Evolutionary conservation across 2,888 invertebrate genomes (phyloP).

Genomic region (Caenorhabditis becei): DNA sequence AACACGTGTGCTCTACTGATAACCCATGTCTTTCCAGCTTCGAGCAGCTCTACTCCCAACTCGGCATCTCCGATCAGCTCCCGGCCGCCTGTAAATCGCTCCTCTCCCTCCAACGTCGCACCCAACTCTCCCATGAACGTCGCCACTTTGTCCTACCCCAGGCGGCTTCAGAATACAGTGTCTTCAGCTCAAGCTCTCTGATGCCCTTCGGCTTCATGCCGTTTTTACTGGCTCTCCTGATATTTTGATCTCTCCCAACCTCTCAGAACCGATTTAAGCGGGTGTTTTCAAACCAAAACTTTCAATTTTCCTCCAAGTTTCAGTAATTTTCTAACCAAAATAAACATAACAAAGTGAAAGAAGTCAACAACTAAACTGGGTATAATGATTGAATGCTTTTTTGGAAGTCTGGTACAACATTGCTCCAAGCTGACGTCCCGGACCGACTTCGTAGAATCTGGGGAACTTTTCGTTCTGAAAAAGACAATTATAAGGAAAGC

Average conservation of each 20-base stretch:
- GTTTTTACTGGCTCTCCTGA: background rate
- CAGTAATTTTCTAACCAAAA: background rate
- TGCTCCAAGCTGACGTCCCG: constrained; percentile 79
- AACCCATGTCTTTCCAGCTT: constrained; percentile 60
- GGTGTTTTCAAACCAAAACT: constrained; percentile 9
- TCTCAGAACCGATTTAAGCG: constrained; percentile 11
- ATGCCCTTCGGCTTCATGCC: background rate
- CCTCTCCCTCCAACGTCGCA: constrained; percentile 63
- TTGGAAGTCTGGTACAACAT: constrained; percentile 78
- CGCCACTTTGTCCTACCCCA: constrained; percentile 53
- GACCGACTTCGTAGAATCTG: constrained; percentile 79
- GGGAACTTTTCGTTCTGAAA: constrained; percentile 77
- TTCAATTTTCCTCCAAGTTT: constrained; percentile 8
- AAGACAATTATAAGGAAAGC: too few species aligned
- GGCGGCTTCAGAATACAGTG: constrained; percentile 56
- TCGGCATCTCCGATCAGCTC: constrained; percentile 72
- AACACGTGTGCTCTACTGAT: background rate
- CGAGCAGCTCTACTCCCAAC: constrained; percentile 73
- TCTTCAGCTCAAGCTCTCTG: constrained; percentile 22
- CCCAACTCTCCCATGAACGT: constrained; percentile 44
- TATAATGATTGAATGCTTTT: constrained; percentile 75
- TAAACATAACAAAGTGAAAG: constrained; percentile 4
- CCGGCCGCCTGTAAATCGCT: constrained; percentile 70
- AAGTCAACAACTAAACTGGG: constrained; percentile 66
- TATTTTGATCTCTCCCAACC: constrained; percentile 11